phyloP scores from a whole-genome alignment of 2,888 invertebrate species.

The Rhamnusium bicolor region DNA sequence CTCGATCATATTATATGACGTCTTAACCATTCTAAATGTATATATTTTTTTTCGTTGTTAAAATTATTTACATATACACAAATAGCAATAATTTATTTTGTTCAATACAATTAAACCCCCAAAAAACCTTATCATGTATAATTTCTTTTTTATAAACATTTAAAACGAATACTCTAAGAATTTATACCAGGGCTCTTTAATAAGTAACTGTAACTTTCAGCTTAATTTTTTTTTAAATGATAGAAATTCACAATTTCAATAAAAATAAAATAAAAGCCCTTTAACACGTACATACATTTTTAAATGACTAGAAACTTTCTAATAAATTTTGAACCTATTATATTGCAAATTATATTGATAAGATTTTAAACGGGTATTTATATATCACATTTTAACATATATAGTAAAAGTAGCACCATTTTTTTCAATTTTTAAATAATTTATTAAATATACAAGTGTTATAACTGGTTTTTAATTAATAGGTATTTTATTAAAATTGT shows the following conservation, averaged over 20 bases:
- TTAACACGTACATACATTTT: conserved; percentile 33
- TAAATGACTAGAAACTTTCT: conserved; percentile 47
- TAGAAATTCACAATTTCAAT: too few species aligned
- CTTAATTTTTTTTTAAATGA: too few species aligned
- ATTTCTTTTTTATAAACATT: conserved; percentile 10
- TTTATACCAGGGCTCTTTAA: too few species aligned
- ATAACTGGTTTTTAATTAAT: conserved; percentile 13
- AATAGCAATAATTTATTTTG: conserved; percentile 55
- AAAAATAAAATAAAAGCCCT: too few species aligned
- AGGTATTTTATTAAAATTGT: conserved; percentile 46
- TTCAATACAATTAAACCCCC: conserved; percentile 49
- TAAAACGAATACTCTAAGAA: too few species aligned
- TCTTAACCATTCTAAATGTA: conserved; percentile 10
- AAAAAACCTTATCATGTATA: conserved; percentile 40
- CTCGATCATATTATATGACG: background rate
- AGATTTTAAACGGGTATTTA: conserved; percentile 40
- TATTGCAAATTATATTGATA: conserved; percentile 37
- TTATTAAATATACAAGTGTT: conserved; percentile 35
- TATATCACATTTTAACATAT: conserved; percentile 51
- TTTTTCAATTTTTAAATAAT: conserved; percentile 49
- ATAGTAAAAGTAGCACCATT: conserved; percentile 57
- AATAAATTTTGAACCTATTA: conserved; percentile 23
- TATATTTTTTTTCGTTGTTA: conserved; percentile 45
- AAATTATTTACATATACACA: conserved; percentile 57
- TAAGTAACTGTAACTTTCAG: too few species aligned